Evolutionary conservation across 2,888 invertebrate species (phyloP).

Genomic region (Lysandra coridon): DNA sequence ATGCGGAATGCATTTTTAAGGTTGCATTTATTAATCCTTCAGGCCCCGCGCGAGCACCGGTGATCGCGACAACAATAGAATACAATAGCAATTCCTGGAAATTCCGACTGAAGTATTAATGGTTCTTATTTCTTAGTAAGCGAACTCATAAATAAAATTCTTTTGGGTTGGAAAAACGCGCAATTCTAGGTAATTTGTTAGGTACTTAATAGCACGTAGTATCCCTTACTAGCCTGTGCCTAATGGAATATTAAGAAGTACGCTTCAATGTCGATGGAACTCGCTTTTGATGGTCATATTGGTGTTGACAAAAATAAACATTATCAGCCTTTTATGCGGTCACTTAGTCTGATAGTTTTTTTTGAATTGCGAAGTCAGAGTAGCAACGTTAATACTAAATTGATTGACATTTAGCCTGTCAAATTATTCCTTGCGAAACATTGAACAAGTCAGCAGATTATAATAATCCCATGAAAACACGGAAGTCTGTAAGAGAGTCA

Average conservation of each 20-base stretch:
- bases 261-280: too few species aligned
- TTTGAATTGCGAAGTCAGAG: too few species aligned
- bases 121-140: not conserved
- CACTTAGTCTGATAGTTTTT: too few species aligned
- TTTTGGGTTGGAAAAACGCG: not conserved
- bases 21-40: not conserved
- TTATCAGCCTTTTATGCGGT: too few species aligned
- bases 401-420: not conserved
- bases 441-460: not conserved
- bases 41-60: too few species aligned
- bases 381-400: not conserved
- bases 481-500: not conserved
- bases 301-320: too few species aligned
- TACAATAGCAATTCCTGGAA: too few species aligned
- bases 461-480: conserved; percentile 11
- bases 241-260: not conserved
- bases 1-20: conserved; percentile 5
- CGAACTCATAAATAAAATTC: not conserved
- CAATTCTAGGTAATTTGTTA: not conserved
- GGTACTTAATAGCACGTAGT: not conserved
- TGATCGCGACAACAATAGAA: too few species aligned
- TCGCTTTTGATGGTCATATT: too few species aligned
- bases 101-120: too few species aligned
- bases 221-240: not conserved
- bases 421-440: not conserved